Evolutionary conservation across 2,888 invertebrate species (phyloP).

Genomic region (Geotrupes spiniger): DNA sequence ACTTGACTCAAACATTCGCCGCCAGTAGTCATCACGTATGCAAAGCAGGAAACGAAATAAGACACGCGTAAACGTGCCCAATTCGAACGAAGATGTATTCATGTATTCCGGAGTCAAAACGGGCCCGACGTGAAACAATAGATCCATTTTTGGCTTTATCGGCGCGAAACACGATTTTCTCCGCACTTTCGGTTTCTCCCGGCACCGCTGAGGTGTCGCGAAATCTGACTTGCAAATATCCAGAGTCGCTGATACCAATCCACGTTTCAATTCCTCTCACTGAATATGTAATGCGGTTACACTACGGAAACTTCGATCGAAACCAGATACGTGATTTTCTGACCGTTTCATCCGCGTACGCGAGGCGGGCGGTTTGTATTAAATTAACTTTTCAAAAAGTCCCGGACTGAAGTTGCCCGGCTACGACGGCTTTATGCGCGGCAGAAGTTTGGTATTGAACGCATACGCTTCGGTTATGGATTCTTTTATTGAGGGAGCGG

Average conservation of each 20-base stretch:
- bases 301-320: slow-evolving; percentile 18
- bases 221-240: slow-evolving; percentile 40
- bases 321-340: slow-evolving; percentile 26
- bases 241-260: slow-evolving; percentile 34
- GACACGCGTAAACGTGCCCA: neutral
- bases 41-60: neutral
- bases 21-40: neutral
- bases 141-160: slow-evolving; percentile 30
- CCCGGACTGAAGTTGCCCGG: no score
- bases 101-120: slow-evolving; percentile 29
- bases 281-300: slow-evolving; percentile 39
- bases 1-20: no score
- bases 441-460: no score
- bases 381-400: slow-evolving; percentile 1
- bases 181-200: slow-evolving; percentile 35
- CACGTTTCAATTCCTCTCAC: slow-evolving; percentile 41
- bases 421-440: no score
- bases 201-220: slow-evolving; percentile 27
- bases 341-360: slow-evolving; percentile 15
- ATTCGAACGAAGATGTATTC: slow-evolving; percentile 20
- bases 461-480: no score
- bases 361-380: neutral
- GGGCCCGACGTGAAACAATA: slow-evolving; percentile 30
- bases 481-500: no score
- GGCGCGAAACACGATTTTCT: slow-evolving; percentile 33